phyloP scores from a whole-genome alignment of 2,888 invertebrate species.

The Nephrocerus scutellatus region DNA sequence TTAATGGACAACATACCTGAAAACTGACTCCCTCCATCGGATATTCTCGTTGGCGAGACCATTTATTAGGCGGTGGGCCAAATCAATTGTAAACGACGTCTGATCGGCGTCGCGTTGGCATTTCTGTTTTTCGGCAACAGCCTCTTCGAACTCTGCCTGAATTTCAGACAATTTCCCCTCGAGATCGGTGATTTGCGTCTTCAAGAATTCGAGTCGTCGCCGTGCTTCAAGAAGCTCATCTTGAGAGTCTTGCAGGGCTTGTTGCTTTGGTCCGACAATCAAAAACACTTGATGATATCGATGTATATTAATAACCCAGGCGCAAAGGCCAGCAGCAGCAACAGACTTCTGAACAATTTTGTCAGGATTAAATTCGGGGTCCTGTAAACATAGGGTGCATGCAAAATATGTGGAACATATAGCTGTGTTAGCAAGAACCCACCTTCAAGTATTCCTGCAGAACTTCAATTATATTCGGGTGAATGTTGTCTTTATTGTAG shows the following conservation, averaged over 20 bases:
- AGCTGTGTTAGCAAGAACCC: neutral
- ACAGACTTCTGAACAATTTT: constrained; percentile 79
- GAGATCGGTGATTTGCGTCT: constrained; percentile 57
- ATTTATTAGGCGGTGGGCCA: constrained; percentile 87
- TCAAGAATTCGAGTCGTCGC: constrained; percentile 69
- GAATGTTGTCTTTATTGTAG: constrained; percentile 92
- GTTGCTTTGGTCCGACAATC: constrained; percentile 86
- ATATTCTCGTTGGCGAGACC: constrained; percentile 87
- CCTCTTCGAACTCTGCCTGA: constrained; percentile 78
- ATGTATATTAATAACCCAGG: constrained; percentile 91
- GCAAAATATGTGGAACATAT: neutral
- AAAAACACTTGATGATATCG: constrained; percentile 86
- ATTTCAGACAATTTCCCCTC: constrained; percentile 72
- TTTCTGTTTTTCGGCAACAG: constrained; percentile 77
- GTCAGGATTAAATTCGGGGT: constrained; percentile 79
- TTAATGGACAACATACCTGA: constrained; percentile 39
- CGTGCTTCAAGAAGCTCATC: constrained; percentile 75
- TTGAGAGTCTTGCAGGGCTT: constrained; percentile 80
- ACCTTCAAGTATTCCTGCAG: constrained; percentile 47
- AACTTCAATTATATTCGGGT: constrained; percentile 79
- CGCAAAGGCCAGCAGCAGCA: constrained; percentile 88
- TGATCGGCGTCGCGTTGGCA: constrained; percentile 91
- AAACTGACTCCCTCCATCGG: constrained; percentile 44
- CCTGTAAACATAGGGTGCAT: constrained; percentile 29
- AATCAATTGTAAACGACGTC: constrained; percentile 79